Base-by-base conservation (phyloP, 1,140 invertebrate genomes). In the Megathymus violae region DNA sequence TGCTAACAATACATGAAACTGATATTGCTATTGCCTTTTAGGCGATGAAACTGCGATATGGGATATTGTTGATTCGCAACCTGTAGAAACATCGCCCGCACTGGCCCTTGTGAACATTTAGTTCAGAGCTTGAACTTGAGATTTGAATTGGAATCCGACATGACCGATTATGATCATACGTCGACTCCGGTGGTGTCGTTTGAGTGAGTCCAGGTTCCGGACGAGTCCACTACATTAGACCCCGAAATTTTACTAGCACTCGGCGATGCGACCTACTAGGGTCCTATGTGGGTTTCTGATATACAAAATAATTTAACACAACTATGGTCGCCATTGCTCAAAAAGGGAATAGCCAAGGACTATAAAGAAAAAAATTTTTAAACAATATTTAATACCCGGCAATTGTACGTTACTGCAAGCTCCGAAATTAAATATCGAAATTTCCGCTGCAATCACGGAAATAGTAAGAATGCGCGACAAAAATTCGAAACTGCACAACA, bases 371-470 rank as follows among this genome's bases (percentile, higher is more conserved):
- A 44, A 5, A 5, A 5, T 31, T 22, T 22, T 22, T 22, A 22
- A 22, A 22, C 19, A 44, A 16, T n/a, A 22, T 22, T 16, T 44
- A 17, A 44, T 19, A 44, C 2, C 16, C 19, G 5, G 10, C 11
- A 44, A 44, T 44, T 44, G 41, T n/a, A 22, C 19, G 5, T 22
- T 22, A 22, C 5, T 22, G 19, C 19, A 22, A 22, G 19, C 19
- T 22, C 19, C 19, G 19, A 22, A 22, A 22, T 22, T n/a, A n/a
- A n/a, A n/a, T n/a, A n/a, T n/a, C n/a, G n/a, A n/a, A n/a, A n/a
- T n/a, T n/a, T n/a, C n/a, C 0, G 71, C 71, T 1, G 71, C 71
- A 0, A 14, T 74, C 0, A 9, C 68, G 0, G 71, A 74, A 4
- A 11, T 34, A 1, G 36, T 31, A n/a, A 25, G 60, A 6, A 36